Percentiles rank a stretch among this genome's conserved stretches.
phyloP scores from a whole-genome alignment of 2,797 vertebrate species.

The Carduelis carduelis region DNA sequence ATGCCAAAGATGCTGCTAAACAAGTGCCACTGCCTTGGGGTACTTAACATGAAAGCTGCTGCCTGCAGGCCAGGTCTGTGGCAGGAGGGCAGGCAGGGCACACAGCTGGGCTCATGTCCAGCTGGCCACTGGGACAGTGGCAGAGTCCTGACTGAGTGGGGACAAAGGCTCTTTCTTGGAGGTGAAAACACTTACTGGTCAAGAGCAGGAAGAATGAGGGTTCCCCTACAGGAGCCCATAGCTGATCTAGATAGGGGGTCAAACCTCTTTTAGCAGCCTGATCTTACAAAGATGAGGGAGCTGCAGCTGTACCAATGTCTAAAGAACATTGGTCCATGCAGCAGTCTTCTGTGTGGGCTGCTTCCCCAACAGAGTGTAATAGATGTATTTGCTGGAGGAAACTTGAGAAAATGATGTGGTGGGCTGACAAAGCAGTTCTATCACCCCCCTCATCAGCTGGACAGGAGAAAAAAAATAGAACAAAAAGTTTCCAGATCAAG shows the following conservation, averaged over 20 bases:
- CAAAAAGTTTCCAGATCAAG: neutral
- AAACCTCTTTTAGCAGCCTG: neutral
- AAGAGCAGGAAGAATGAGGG: neutral
- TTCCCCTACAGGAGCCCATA: accelerated
- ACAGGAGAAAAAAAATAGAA: neutral
- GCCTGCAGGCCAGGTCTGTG: neutral
- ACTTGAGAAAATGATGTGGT: neutral
- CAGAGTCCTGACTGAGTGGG: neutral
- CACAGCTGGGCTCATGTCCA: neutral
- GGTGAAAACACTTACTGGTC: neutral
- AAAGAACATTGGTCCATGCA: neutral
- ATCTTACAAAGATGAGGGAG: neutral
- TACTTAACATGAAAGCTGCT: neutral
- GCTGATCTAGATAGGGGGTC: neutral
- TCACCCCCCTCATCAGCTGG: neutral
- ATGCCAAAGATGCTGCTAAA: neutral
- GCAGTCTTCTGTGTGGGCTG: neutral
- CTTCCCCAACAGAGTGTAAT: neutral
- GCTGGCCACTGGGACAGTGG: neutral
- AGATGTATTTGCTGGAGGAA: neutral
- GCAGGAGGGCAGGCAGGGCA: neutral
- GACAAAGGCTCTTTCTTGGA: neutral
- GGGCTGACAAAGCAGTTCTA: neutral
- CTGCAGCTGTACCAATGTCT: neutral
- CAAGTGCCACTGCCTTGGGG: neutral